A percentile compares a stretch with the other conserved stretches of the same genome.
Evolutionary conservation across 2,888 invertebrate species (phyloP).

Genomic region (Scrobipalpa atriplicella): DNA sequence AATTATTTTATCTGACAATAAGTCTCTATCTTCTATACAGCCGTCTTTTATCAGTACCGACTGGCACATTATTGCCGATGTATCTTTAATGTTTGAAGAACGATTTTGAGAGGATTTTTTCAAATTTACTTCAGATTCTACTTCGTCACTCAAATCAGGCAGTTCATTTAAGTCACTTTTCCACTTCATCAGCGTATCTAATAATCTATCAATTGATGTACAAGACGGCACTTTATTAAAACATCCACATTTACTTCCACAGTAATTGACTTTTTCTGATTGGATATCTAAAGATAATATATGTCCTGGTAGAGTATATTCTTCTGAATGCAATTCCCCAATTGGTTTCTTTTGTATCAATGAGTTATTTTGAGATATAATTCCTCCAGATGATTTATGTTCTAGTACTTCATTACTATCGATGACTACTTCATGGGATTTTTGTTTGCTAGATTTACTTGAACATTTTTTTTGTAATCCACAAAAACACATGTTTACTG

Average conservation of each 20-base stretch:
- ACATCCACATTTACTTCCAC: conserved; percentile 56
- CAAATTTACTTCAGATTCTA: not conserved
- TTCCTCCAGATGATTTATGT: conserved; percentile 37
- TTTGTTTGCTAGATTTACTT: conserved; percentile 31
- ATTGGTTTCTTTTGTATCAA: conserved; percentile 53
- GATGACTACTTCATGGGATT: not conserved
- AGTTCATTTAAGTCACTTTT: conserved; percentile 44
- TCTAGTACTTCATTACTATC: conserved; percentile 31
- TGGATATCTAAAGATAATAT: not conserved
- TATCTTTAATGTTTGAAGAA: not conserved
- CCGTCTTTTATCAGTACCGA: not conserved
- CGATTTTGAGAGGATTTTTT: not conserved
- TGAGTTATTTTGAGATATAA: conserved; percentile 16
- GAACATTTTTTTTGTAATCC: conserved; percentile 39
- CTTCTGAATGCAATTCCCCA: conserved; percentile 34
- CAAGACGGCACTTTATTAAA: conserved; percentile 68
- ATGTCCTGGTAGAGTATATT: conserved; percentile 27
- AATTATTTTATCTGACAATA: not conserved
- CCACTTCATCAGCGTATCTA: conserved; percentile 57
- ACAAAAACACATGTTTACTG: conserved; percentile 69
- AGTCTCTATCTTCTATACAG: not conserved
- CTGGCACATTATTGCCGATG: not conserved
- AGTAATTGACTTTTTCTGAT: conserved; percentile 35
- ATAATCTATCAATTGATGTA: conserved; percentile 64
- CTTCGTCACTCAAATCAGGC: not conserved